phyloP scores from a whole-genome alignment of 37 sponge, comb jelly and placozoan species.

The Axinella damicornis region DNA sequence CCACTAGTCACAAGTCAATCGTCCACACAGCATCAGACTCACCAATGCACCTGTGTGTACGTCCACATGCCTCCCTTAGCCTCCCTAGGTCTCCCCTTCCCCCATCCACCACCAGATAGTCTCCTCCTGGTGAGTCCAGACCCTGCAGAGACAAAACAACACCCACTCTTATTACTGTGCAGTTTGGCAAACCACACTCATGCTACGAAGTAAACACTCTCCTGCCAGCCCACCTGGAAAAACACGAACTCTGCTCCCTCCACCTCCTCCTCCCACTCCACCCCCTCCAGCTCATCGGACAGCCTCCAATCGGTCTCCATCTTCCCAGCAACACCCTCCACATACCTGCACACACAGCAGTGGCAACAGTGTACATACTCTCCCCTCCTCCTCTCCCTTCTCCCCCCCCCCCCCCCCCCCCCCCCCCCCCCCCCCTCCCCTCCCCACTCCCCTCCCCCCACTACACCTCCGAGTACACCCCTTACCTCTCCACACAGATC shows the following conservation, averaged over 20 bases:
- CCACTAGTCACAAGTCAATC: no score
- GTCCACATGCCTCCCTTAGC: conserved; percentile 44
- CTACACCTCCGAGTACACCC: no score
- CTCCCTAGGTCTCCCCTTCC: conserved; percentile 14
- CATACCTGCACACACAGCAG: conserved; percentile 21
- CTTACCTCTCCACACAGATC: conserved; percentile 37
- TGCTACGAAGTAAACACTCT: no score
- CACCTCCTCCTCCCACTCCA: conserved; percentile 29
- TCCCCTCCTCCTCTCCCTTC: no score
- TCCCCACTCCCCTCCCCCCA: no score
- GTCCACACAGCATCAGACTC: no score
- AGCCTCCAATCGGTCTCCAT: conserved; percentile 29
- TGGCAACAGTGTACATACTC: no score
- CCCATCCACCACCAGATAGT: conserved; percentile 46
- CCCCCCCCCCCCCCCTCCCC: no score
- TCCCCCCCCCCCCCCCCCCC: no score
- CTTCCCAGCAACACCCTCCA: conserved; percentile 1
- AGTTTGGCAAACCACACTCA: not conserved
- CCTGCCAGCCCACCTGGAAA: not conserved
- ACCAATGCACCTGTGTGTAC: conserved; percentile 48
- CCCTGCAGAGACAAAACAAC: conserved; percentile 26
- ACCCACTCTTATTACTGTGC: no score
- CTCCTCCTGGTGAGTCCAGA: conserved; percentile 67
- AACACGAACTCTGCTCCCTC: conserved; percentile 45
- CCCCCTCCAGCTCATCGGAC: conserved; percentile 46